Evolutionary conservation across 1,140 invertebrate species (phyloP).

Genomic region (Fopius arisanus): DNA sequence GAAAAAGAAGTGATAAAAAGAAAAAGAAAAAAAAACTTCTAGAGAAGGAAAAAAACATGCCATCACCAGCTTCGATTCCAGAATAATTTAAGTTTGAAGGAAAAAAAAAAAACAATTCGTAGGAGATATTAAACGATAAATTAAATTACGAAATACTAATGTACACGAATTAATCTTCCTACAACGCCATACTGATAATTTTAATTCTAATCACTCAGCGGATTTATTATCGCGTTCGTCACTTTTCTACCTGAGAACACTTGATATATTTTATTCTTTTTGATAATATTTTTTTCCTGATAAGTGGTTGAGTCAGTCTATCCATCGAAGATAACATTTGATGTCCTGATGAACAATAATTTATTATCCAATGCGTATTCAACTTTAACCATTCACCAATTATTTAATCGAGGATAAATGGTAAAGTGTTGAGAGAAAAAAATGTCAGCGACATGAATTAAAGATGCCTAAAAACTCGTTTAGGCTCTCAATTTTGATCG

Average conservation of each 20-base stretch:
- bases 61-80: slow-evolving; percentile 24
- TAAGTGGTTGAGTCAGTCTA: background rate
- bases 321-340: background rate
- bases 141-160: slow-evolving; percentile 23
- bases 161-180: slow-evolving; percentile 1
- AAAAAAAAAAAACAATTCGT: background rate
- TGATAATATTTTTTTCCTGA: background rate
- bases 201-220: slow-evolving; percentile 6
- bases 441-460: slow-evolving; percentile 29
- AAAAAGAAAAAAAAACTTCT: slow-evolving; percentile 11
- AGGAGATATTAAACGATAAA: slow-evolving; percentile 18
- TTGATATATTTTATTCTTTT: background rate
- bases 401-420: background rate
- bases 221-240: slow-evolving; percentile 4
- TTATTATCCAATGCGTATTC: background rate
- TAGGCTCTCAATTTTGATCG: slow-evolving; percentile 40
- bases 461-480: slow-evolving; percentile 36
- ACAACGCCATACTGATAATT: slow-evolving; percentile 19
- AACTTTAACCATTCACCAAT: slow-evolving; percentile 6
- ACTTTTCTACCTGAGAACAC: slow-evolving; percentile 8
- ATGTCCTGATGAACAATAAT: background rate
- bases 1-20: background rate
- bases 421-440: background rate
- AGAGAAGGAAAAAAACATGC: slow-evolving; percentile 9
- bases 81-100: slow-evolving; percentile 24